A percentile compares a stretch with the other conserved stretches of the same genome.
phyloP scores from a whole-genome alignment of 2,113 vertebrate species.

The Baryphthengus martii region DNA sequence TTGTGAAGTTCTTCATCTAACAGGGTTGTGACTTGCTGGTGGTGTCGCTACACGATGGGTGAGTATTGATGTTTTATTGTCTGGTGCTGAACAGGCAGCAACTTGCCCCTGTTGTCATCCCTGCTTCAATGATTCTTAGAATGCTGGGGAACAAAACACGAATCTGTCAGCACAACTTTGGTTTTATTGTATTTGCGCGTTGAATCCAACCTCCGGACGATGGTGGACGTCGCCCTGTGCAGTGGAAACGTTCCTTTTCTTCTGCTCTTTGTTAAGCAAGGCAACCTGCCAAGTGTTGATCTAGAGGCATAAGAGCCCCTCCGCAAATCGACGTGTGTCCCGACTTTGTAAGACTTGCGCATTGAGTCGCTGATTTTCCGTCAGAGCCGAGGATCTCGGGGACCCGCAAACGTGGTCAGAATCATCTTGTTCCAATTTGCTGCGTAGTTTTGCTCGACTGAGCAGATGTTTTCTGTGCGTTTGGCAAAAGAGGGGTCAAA shows the following conservation, averaged over 20 bases:
- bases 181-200: not conserved
- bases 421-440: not conserved
- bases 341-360: not conserved
- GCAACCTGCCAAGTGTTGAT: not conserved
- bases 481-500: slow-evolving; percentile 26
- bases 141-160: not conserved
- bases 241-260: not conserved
- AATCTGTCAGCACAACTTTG: not conserved
- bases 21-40: not conserved
- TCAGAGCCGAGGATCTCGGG: not conserved
- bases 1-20: not conserved
- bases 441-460: not conserved
- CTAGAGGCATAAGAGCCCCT: not conserved
- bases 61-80: not conserved
- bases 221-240: not conserved
- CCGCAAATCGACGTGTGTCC: not conserved
- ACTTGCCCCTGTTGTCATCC: not conserved
- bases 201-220: not conserved
- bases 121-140: not conserved
- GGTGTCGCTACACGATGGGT: not conserved
- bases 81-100: not conserved
- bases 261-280: not conserved
- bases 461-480: not conserved
- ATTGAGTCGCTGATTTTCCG: not conserved
- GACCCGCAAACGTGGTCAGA: not conserved